Conservation (phyloP, 2,797 vertebrate genomes). For the Semotilus atromaculatus region DNA sequence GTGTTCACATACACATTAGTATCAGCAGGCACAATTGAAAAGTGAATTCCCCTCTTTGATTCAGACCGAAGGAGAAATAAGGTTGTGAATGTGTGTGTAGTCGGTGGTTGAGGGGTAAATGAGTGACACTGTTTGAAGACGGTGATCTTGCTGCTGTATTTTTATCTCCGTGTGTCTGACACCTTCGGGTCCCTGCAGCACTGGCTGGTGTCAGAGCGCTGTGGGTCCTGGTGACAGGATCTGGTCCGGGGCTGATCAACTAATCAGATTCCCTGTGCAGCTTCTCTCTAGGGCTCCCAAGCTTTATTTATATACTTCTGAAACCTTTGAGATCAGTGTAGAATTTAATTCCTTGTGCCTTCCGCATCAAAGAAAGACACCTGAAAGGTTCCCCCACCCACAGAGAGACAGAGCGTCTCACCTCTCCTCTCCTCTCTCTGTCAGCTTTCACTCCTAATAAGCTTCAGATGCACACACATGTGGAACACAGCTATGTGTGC, state of each 20-base stretch:
- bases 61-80: conserved; percentile 16
- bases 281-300: conserved; percentile 31
- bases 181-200: conserved; percentile 39
- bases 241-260: conserved; percentile 54
- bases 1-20: not conserved
- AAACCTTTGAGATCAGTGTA: conserved; percentile 48
- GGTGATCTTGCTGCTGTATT: conserved; percentile 33
- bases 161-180: conserved; percentile 50
- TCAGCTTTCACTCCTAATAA: conserved; percentile 46
- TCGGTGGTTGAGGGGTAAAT: conserved; percentile 11
- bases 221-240: conserved; percentile 46
- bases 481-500: not conserved
- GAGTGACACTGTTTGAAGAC: conserved; percentile 54
- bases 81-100: not conserved
- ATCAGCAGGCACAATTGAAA: not conserved
- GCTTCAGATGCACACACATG: conserved; percentile 32
- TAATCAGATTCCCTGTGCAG: conserved; percentile 29
- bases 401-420: conserved; percentile 38
- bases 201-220: conserved; percentile 39
- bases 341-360: conserved; percentile 54
- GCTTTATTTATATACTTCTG: conserved; percentile 54
- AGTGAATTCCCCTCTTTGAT: conserved; percentile 23
- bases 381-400: conserved; percentile 57
- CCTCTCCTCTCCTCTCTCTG: conserved; percentile 23
- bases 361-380: conserved; percentile 54